phyloP scores from a whole-genome alignment of 2,113 vertebrate genomes.

The Nettapus auritus region DNA sequence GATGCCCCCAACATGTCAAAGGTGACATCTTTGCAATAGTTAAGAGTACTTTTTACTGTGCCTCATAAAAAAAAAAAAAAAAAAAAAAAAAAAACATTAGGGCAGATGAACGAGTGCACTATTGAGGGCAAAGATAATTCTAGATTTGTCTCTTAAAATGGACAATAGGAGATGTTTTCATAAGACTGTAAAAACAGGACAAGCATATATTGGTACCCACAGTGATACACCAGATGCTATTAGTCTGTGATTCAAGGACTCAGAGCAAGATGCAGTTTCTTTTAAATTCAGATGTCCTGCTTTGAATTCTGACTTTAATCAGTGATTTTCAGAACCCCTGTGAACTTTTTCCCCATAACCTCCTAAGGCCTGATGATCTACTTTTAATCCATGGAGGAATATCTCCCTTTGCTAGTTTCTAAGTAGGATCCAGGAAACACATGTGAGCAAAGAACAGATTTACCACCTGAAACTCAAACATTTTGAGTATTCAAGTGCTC shows the following conservation, averaged over 20 bases:
- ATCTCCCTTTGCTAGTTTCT: neutral
- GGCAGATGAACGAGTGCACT: neutral
- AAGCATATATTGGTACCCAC: neutral
- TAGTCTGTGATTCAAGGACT: neutral
- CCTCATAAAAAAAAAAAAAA: conserved; percentile 27
- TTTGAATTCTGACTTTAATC: neutral
- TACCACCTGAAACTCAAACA: neutral
- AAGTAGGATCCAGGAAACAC: neutral
- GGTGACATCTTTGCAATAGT: conserved; percentile 3
- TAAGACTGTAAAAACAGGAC: neutral
- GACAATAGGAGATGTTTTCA: neutral
- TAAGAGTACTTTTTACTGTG: neutral
- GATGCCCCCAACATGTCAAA: neutral
- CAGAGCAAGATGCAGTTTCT: neutral
- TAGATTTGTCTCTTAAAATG: conserved; percentile 2
- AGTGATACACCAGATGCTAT: neutral
- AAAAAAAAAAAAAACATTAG: conserved; percentile 37
- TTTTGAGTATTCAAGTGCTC: neutral
- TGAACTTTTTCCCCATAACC: neutral
- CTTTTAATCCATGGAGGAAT: neutral
- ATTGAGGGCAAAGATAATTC: neutral
- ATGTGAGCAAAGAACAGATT: neutral
- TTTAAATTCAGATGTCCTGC: neutral
- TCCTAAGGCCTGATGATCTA: neutral
- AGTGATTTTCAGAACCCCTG: neutral